Conservation (phyloP, 2,113 vertebrate genomes). For the Eira barbara region DNA sequence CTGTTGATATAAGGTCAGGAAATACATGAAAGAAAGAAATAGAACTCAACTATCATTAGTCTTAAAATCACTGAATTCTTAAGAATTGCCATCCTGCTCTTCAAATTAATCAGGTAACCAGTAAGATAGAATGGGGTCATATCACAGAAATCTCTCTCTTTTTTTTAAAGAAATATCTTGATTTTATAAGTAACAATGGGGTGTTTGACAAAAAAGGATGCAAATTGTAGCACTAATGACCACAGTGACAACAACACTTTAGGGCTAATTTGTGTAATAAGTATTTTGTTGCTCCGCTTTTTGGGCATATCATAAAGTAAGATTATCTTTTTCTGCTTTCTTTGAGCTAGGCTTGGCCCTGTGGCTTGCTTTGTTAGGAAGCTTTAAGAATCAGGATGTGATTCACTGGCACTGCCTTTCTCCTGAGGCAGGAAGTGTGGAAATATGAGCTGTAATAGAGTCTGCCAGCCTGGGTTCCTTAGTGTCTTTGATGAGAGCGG, state of each 20-base stretch:
- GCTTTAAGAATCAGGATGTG: not conserved
- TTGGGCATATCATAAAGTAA: not conserved
- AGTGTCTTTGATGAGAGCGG: not conserved
- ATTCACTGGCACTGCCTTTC: not conserved
- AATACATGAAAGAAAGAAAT: slow-evolving; percentile 23
- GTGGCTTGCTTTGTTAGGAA: not conserved
- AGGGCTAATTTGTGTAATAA: not conserved
- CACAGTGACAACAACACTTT: not conserved
- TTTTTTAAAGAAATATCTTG: not conserved
- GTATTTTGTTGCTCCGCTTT: not conserved
- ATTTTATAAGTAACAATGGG: not conserved
- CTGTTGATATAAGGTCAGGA: slow-evolving; percentile 43
- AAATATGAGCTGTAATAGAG: not conserved
- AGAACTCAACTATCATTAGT: not conserved
- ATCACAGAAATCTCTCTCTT: not conserved
- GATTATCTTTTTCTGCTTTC: not conserved
- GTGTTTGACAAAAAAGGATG: not conserved
- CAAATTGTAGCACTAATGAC: not conserved
- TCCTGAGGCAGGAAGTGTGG: not conserved
- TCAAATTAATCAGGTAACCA: not conserved
- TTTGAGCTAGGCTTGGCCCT: not conserved
- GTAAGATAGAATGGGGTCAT: not conserved
- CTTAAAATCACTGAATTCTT: not conserved
- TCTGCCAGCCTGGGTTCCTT: not conserved
- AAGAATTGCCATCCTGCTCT: not conserved